Conservation (phyloP, 2,888 invertebrate genomes). For the Lasioglossum marginatum region DNA sequence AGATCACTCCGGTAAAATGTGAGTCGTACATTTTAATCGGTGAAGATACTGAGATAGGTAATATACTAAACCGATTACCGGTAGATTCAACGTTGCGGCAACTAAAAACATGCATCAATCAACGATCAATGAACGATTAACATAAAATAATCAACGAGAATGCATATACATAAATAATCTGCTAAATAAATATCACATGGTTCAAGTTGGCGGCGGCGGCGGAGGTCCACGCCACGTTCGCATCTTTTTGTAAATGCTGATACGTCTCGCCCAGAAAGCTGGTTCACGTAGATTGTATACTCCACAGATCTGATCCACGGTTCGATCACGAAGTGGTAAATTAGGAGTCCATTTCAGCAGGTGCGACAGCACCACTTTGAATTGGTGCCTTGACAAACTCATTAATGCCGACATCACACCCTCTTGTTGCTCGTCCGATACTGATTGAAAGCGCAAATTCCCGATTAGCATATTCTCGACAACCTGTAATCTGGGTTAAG, state of each 20-base stretch:
- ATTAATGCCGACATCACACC: constrained; percentile 78
- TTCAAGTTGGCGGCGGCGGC: background rate
- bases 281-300: constrained; percentile 62
- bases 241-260: constrained; percentile 30
- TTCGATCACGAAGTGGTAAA: constrained; percentile 62
- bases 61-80: background rate
- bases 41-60: background rate
- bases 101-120: background rate
- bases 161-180: constrained; percentile 23
- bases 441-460: constrained; percentile 58
- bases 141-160: background rate
- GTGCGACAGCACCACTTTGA: constrained; percentile 59
- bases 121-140: background rate
- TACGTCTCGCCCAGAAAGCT: constrained; percentile 71
- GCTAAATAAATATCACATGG: constrained; percentile 38
- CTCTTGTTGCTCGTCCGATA: constrained; percentile 76
- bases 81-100: background rate
- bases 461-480: background rate
- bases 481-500: background rate
- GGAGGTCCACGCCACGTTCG: constrained; percentile 7
- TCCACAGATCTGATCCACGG: constrained; percentile 70
- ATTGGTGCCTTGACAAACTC: constrained; percentile 73
- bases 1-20: background rate
- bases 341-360: constrained; percentile 77
- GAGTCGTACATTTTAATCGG: background rate